phyloP scores from a whole-genome alignment of 2,888 invertebrate species.

The Amblyjoppa proteus region DNA sequence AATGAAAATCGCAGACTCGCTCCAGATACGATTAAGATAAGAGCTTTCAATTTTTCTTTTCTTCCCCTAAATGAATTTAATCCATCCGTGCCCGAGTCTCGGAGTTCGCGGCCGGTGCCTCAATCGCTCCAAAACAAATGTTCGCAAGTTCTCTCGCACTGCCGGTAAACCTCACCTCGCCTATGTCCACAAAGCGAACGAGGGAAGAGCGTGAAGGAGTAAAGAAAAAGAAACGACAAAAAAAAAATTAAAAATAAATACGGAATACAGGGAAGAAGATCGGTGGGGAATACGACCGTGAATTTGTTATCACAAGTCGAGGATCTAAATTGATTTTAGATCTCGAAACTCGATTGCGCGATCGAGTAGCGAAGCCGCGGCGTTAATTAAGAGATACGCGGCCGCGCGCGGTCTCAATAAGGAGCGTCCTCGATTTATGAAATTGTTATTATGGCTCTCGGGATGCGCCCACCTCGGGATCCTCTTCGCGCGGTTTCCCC shows the following conservation, averaged over 20 bases:
- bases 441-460: conserved; percentile 65
- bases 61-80: neutral
- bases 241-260: conserved; percentile 1
- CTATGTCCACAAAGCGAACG: conserved; percentile 8
- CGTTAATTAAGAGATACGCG: conserved; percentile 80
- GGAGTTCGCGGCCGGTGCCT: neutral
- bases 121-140: neutral
- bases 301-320: conserved; percentile 73
- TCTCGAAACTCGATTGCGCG: conserved; percentile 77
- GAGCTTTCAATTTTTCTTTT: neutral
- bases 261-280: conserved; percentile 28
- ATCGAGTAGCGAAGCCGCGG: conserved; percentile 73
- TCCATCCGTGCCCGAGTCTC: neutral
- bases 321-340: conserved; percentile 82
- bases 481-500: conserved; percentile 4
- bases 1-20: neutral
- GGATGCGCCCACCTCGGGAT: conserved; percentile 42
- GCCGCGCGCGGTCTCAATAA: conserved; percentile 77
- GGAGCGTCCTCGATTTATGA: conserved; percentile 73
- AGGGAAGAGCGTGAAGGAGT: conserved; percentile 8
- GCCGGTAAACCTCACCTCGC: neutral
- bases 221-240: neutral
- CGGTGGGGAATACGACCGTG: conserved; percentile 48
- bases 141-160: neutral
- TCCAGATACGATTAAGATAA: neutral